A percentile compares a stretch with the other conserved stretches of the same genome.
These are phyloP conservation scores for Oncorhynchus clarkii DNA, from an alignment of 2,113 vertebrate genomes.

Conservation along the genomic window DNA sequence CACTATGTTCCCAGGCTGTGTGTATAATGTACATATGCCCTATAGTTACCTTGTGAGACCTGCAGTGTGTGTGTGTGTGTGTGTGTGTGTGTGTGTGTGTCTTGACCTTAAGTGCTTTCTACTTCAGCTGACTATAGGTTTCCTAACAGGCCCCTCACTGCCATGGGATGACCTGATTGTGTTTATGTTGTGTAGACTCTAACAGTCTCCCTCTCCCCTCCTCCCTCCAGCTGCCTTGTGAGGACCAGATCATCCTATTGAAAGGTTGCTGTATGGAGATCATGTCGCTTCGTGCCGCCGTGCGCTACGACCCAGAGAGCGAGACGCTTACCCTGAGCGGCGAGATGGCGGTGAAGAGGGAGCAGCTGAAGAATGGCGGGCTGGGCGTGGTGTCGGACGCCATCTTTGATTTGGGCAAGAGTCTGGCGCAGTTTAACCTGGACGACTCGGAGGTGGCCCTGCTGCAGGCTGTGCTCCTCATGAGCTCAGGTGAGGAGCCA, in stretches of 20 bases:
- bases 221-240: conserved; percentile 84
- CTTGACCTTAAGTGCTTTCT: no score
- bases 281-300: conserved; percentile 93
- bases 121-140: no score
- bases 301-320: conserved; percentile 93
- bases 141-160: no score
- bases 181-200: no score
- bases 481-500: conserved; percentile 86
- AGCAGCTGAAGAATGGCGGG: conserved; percentile 95
- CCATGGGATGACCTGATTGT: no score
- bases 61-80: no score
- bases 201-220: not conserved
- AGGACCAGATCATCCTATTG: conserved; percentile 97
- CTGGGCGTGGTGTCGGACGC: conserved; percentile 92
- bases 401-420: conserved; percentile 96
- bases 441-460: conserved; percentile 95
- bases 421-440: conserved; percentile 92
- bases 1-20: no score
- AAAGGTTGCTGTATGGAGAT: conserved; percentile 99
- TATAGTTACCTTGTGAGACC: no score
- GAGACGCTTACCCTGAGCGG: conserved; percentile 93
- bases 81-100: no score
- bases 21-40: no score
- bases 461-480: conserved; percentile 93
- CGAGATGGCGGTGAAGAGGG: conserved; percentile 91